phyloP scores from a whole-genome alignment of 92 coral and sea anemone species.

The Epizoanthus ramosus region DNA sequence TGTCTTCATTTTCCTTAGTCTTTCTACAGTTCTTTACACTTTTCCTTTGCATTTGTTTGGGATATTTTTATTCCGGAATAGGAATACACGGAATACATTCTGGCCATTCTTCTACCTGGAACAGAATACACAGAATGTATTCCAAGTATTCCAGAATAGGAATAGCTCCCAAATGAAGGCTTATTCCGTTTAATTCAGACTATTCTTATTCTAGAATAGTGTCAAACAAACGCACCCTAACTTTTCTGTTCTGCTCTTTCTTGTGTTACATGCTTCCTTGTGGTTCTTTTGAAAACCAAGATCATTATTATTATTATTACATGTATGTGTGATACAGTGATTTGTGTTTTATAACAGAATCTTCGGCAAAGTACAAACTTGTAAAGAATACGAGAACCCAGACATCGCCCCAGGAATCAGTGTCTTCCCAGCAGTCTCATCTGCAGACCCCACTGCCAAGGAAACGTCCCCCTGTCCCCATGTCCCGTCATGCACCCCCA shows the following conservation, averaged over 20 bases:
- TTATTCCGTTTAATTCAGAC: too few relatives aligned
- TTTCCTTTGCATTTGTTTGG: too few relatives aligned
- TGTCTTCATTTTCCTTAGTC: not conserved
- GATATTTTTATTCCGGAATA: too few relatives aligned
- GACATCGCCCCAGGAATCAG: slow-evolving; percentile 87
- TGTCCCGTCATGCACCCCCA: slow-evolving; percentile 63
- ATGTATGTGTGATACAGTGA: not conserved
- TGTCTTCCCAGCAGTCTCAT: slow-evolving; percentile 68
- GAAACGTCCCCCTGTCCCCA: slow-evolving; percentile 91
- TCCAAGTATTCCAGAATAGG: too few relatives aligned
- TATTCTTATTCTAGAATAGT: too few relatives aligned
- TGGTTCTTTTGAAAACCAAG: not conserved
- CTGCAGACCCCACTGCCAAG: slow-evolving; percentile 98
- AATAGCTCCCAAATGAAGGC: too few relatives aligned
- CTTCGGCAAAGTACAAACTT: slow-evolving; percentile 57
- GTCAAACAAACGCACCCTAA: too few relatives aligned
- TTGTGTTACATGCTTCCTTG: not conserved
- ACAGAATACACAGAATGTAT: too few relatives aligned
- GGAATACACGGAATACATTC: too few relatives aligned
- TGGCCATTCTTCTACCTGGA: too few relatives aligned
- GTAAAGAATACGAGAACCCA: slow-evolving; percentile 86
- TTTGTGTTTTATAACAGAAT: not conserved
- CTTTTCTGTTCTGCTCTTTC: not conserved
- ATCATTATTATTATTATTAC: too few relatives aligned
- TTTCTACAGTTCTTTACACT: not conserved